Base-by-base conservation (phyloP, 2,797 vertebrate genomes). In the Lepilemur septentrionalis region DNA sequence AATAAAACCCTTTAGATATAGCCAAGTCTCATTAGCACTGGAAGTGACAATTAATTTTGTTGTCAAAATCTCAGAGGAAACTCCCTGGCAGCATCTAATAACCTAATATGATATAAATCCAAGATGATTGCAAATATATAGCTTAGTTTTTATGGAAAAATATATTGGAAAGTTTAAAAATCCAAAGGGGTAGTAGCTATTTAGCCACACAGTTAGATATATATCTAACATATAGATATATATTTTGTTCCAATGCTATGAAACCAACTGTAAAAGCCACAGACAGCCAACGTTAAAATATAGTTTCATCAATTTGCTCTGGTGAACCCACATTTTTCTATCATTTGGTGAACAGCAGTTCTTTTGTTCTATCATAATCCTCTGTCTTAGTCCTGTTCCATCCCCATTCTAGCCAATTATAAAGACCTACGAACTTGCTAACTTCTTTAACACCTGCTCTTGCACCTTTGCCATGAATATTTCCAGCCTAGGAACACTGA, bases 21-120 rank as follows among this genome's bases (percentile, higher is more conserved):
- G 18, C 22, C 15, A 4, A 69, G n/a, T 90, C 1, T 32, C 70
- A 35, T 72, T 55, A 59, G 8, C 41, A 7, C 20, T 67, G 12
- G 18, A 69, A 94, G 25, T 25, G 78, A 38, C 15, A 23, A 50
- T 81, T 80, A n/a, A 84, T 96, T 93, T 90, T 59, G 48, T 23
- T 46, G 32, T 86, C 63, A 73, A 82, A 94, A 92, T 76, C 52
- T 57, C 57, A 92, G 46, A 94, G n/a, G 52, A 81, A 89, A 22
- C 41, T 50, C 55, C 25, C 50, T 78, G 78, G 48, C 22, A 48
- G 30, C 5, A 7, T 78, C 59, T 55, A 55, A 81, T 78, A 23
- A 52, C 48, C 23, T 88, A 93, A 88, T 4, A 23, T 67, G 35
- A 96, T 73, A 22, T 78, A 20, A 12, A 22, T 55, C 18, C 85